Evolutionary conservation across 2,888 invertebrate species (phyloP), one percentile per base, ranked within the genome.

Genomic region (Xestoiulus laeticollis): DNA sequence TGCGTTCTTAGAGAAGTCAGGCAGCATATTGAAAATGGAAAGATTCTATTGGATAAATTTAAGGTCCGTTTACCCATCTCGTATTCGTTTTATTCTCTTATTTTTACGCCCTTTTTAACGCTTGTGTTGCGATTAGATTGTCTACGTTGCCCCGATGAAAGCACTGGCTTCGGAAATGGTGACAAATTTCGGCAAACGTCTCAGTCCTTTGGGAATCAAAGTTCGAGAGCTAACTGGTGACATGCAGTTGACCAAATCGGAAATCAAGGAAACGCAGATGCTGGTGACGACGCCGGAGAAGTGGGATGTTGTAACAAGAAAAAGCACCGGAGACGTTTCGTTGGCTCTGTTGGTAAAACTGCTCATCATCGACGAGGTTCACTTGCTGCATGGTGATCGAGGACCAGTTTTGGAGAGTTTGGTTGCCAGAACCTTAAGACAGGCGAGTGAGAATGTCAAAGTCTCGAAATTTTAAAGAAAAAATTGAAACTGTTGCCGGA

Each of bases 111-210:
- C 14, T 38, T 33, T 88, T 53, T 88, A 88, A n/a, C n/a, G n/a
- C n/a, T 22, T 59, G 33, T 87, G 90, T 16, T 14, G 3, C 16
- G n/a, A 92, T 30, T 91, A 97, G 95, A 98, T 99, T 90, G 96
- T 99, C 86, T 99, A 99, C 92, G 96, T 99, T 90, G 99, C 99
- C 0, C 99, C 99, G 1, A 99, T 99, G 99, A 99, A 99, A 93
- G 99, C 99, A 0, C 92, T 99, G 78, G 99, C 99, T 0, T 96
- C 99, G 0, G 99, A 99, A 94, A 99, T 99, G 98, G 98, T 99
- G 0, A 94, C 95, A 0, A 99, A 96, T 92, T 99, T 99, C 92
- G 95, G 96, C 5, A 95, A 95, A 90, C 94, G 97, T 87, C 93
- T 99, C 0, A 93, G 94, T 68, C 94, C 95, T 0, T 92, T 96